Base-by-base conservation (phyloP, 1,140 invertebrate genomes). In the Mylabris phalerata region DNA sequence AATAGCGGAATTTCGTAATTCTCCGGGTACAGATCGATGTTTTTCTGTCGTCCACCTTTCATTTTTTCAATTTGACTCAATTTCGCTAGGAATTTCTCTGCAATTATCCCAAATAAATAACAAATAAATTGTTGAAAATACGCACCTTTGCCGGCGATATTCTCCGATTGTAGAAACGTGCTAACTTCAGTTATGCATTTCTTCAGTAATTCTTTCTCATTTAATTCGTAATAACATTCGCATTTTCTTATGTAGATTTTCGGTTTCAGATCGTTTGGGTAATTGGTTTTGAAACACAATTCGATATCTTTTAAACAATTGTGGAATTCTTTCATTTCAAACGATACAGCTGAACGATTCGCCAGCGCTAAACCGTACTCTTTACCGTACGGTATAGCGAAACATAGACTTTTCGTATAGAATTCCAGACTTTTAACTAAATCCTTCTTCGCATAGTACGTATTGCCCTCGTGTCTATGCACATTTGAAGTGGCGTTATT, bases 251-350 rank as follows among this genome's bases (percentile, higher is more conserved):
- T 42, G 26, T 56, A 65, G 19, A 71, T 50, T 63, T 71, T 71
- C 3, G 64, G 65, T 46, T 62, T 64, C 6, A 71, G 44, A 57
- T 64, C 59, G 25, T 59, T 63, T 24, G 67, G 65, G 49, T 65
- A 68, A 32, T 64, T 61, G 10, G 52, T 62, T 44, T 66, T 61
- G 38, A 71, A 67, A 55, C 67, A 70, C 19, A 60, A 47, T 11
- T 70, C 59, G 11, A 71, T 68, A 60, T 70, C 68, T 50, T 62
- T 66, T 19, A 71, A 50, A 59, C 67, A 71, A 52, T 65, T 59
- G 64, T 70, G 50, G 51, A 66, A 71, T 57, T 70, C 63, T 54
- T 59, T 61, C 52, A 68, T 60, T 57, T 65, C 61, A 62, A 67
- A 72, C 48, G 60, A 66, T 32, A 62, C 63, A 0, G 70, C 70